Evolutionary conservation across 2,888 invertebrate species (phyloP), one percentile per base, ranked within the genome.

Genomic region (Plagodis pulveraria): DNA sequence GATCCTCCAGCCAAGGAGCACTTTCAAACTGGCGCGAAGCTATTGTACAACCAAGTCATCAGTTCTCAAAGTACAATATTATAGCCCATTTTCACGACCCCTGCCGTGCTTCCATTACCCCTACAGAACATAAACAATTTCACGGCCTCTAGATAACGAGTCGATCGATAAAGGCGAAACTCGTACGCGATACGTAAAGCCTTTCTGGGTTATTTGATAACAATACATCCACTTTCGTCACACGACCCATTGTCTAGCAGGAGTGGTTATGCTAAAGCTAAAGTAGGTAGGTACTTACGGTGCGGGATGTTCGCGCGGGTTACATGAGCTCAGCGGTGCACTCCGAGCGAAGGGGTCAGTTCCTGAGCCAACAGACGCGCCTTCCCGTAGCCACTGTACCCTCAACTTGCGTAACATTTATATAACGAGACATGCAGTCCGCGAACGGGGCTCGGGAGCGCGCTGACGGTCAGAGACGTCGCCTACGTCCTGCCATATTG

Each of bases 341-440:
- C 84, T 81, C 80, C 80, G 42, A 72, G 67, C 72, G 73, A 63
- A 53, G 62, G 73, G 71, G 72, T 78, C 77, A 78, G 81, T 77
- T 80, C 80, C 73, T 72, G 69, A 69, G 71, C 73, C 72, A 76
- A 78, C 75, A 72, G 78, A 76, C 72, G 78, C 86, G 84, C 86
- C 85, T 82, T 77, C 78, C 78, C 74, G 75, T 77, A 70, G 78
- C 77, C 87, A 84, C 84, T 81, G 72, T 76, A 79, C 81, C 80
- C 78, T 82, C 76, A 81, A 84, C 86, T 90, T 89, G 89, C 89
- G 88, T 90, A 91, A 88, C 91, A 91, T 91, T 89, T 90, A 90
- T 87, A 85, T 86, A 85, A 86, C 84, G 78, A 83, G 78, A 87
- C 87, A 83, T 81, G 73, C 78, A 83, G 80, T 73, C 74, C 78